A percentile compares a stretch with the other conserved stretches of the same genome.
Conservation (phyloP, 2,797 vertebrate genomes). For the Delichon dasypus region DNA sequence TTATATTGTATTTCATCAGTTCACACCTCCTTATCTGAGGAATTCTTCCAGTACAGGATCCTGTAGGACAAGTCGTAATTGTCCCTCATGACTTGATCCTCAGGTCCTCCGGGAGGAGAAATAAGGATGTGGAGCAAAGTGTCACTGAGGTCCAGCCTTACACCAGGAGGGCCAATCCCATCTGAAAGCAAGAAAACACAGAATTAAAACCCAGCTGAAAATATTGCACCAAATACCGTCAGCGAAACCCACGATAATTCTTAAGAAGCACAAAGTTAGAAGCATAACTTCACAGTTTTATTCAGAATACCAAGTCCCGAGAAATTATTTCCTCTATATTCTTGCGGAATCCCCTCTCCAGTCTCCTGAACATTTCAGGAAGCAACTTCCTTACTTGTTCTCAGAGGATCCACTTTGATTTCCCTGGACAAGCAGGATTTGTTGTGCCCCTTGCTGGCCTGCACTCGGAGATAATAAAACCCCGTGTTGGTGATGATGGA, state of each 20-base stretch:
- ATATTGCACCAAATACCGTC: not conserved
- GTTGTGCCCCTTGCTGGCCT: slow-evolving; percentile 17
- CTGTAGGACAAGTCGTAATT: slow-evolving; percentile 31
- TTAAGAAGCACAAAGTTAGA: not conserved
- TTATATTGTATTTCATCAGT: not conserved
- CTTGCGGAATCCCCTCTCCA: not conserved
- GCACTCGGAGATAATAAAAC: slow-evolving; percentile 50
- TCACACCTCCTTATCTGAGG: slow-evolving; percentile 59
- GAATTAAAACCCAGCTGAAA: not conserved
- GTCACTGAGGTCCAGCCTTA: slow-evolving; percentile 42
- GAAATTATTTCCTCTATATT: not conserved
- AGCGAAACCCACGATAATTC: too few species aligned
- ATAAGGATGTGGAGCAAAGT: slow-evolving; percentile 55
- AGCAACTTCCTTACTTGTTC: slow-evolving; percentile 48
- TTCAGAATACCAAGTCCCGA: not conserved
- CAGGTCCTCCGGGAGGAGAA: not conserved
- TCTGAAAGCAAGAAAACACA: slow-evolving; percentile 13
- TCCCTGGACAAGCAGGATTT: slow-evolving; percentile 64
- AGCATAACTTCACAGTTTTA: not conserved
- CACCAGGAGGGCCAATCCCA: slow-evolving; percentile 47
- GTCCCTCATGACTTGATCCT: not conserved
- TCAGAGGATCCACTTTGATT: slow-evolving; percentile 13
- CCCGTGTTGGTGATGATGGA: not conserved
- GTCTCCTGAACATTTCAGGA: not conserved
- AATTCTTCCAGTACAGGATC: slow-evolving; percentile 61